Evolutionary conservation across 2,113 vertebrate genomes (phyloP).

Genomic region (Caretta caretta): DNA sequence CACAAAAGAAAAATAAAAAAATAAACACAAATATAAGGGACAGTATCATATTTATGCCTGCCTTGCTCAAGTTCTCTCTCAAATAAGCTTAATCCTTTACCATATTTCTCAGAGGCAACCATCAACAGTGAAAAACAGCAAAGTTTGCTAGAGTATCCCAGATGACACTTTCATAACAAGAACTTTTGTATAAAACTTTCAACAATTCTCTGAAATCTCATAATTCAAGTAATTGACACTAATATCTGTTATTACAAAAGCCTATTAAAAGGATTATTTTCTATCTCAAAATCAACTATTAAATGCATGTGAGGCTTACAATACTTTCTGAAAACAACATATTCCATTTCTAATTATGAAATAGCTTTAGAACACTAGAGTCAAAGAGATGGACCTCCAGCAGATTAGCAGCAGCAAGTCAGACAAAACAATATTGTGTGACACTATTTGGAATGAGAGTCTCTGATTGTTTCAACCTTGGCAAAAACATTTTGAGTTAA

Average conservation of each 20-base stretch:
- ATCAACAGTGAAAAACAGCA: background rate
- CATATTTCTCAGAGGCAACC: background rate
- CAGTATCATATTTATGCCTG: background rate
- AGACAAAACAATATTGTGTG: background rate
- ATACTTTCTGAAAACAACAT: background rate
- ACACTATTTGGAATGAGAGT: background rate
- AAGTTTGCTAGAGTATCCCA: background rate
- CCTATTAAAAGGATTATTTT: slow-evolving; percentile 14
- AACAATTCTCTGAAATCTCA: background rate
- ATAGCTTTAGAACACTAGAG: background rate
- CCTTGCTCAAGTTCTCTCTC: background rate
- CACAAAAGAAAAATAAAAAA: background rate
- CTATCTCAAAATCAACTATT: background rate
- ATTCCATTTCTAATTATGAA: background rate
- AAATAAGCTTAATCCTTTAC: background rate
- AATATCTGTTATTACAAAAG: background rate
- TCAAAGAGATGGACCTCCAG: background rate
- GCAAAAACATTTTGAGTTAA: background rate
- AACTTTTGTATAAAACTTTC: background rate
- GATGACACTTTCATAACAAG: background rate
- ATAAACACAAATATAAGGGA: background rate
- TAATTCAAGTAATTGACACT: background rate
- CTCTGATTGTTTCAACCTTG: background rate
- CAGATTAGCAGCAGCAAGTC: background rate
- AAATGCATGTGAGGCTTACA: background rate